Conservation (phyloP, 2,797 vertebrate species). For the Siniperca undulata region DNA sequence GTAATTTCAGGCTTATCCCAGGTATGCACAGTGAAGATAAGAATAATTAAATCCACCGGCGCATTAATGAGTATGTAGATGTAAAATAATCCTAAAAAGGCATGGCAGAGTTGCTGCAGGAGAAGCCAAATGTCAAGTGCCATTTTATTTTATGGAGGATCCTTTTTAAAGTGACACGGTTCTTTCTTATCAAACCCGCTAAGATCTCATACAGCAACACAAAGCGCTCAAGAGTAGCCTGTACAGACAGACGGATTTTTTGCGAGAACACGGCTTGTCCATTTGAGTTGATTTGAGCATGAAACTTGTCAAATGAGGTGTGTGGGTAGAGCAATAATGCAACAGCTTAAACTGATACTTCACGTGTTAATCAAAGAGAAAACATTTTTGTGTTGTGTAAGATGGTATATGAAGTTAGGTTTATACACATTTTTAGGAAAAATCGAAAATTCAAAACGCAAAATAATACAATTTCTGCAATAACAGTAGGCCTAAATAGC, state of each 20-base stretch:
- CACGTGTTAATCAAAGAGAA: not conserved
- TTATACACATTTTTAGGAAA: not conserved
- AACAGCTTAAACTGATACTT: not conserved
- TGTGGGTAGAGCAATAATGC: conserved; percentile 5
- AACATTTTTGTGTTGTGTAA: not conserved
- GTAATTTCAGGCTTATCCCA: conserved; percentile 81
- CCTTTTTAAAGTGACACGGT: conserved; percentile 64
- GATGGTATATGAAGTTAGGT: not conserved
- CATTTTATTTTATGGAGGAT: conserved; percentile 82
- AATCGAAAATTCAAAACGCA: not conserved
- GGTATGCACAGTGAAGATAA: conserved; percentile 86
- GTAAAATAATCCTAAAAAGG: conserved; percentile 89
- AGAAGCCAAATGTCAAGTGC: conserved; percentile 89
- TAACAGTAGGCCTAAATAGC: not conserved
- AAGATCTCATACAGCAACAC: conserved; percentile 70
- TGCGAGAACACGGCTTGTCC: conserved; percentile 50
- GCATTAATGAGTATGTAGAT: conserved; percentile 86
- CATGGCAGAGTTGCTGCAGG: conserved; percentile 84
- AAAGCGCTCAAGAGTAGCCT: conserved; percentile 63
- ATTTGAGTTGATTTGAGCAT: conserved; percentile 52
- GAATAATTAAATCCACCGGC: conserved; percentile 83
- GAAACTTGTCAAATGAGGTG: conserved; percentile 37
- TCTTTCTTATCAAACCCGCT: conserved; percentile 74
- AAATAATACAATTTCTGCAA: not conserved
- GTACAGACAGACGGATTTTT: conserved; percentile 51